Evolutionary conservation across 2,797 vertebrate species (phyloP).

Genomic region (Premnoplex brunnescens): DNA sequence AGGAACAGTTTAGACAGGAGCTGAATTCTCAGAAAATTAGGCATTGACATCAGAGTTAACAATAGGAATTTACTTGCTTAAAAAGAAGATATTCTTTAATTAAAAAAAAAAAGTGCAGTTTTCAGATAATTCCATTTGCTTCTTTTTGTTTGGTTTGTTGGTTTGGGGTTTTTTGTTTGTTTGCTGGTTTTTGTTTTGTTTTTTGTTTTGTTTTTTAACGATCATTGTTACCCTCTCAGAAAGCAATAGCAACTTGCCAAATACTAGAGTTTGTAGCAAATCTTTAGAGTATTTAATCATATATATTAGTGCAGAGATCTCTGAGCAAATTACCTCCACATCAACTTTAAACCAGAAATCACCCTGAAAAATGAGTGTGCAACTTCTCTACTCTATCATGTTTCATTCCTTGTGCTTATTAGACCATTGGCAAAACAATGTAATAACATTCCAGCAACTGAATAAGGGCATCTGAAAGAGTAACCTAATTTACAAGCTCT

Average conservation of each 20-base stretch:
- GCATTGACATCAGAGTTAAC: not conserved
- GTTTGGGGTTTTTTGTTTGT: no score
- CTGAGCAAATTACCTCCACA: not conserved
- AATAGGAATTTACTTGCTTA: not conserved
- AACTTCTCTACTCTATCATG: rapidly evolving
- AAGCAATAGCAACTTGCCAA: not conserved
- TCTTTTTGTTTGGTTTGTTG: no score
- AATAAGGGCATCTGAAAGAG: not conserved
- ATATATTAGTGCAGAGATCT: not conserved
- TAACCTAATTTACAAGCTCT: not conserved
- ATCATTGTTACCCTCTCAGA: not conserved
- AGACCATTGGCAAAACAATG: not conserved
- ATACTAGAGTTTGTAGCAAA: not conserved
- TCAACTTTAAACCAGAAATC: not conserved
- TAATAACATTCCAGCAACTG: not conserved
- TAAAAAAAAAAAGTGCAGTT: not conserved
- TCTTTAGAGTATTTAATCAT: not conserved
- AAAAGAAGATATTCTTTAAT: not conserved
- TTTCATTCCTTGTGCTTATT: not conserved
- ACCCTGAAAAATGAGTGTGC: not conserved
- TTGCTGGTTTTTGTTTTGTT: not conserved
- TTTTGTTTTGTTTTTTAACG: not conserved
- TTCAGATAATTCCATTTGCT: not conserved
- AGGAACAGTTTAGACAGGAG: not conserved
- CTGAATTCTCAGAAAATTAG: not conserved